Base-by-base conservation (phyloP, 2,113 vertebrate genomes). In the Camelus dromedarius region DNA sequence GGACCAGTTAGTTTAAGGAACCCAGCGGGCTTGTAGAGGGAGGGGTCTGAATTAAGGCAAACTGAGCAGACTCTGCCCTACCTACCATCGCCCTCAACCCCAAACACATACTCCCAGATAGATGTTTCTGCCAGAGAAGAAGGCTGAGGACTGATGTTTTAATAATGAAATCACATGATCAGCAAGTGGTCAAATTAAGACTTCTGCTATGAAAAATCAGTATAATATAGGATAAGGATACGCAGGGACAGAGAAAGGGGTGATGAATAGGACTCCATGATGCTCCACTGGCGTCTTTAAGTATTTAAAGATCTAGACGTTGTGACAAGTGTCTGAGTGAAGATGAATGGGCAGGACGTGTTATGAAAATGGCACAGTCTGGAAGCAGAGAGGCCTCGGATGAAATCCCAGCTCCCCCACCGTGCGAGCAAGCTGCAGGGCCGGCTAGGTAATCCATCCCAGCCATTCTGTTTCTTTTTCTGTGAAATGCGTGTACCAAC, bases 151-250 rank as follows among this genome's bases (percentile, higher is more conserved):
- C 20, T 67, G 20, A 42, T 42, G 60, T 70, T 95, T 84, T 85
- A 80, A 64, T 90, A 83, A 83, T 72, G 26, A 96, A 96, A 83
- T 64, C 84, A 62, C 16, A 56, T 7, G 73, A 22, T 56, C 32
- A 22, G 35, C 32, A 92, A 54, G 6, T 48, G 3, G 19, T 83
- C 91, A 83, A 32, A 92, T 58, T 77, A 81, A 91, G 58, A 76
- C 13, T 85, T 58, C 32, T 56, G 15, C 80, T 66, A 62, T 32
- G 52, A 75, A 66, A 48, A 89, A 70, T 26, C 19, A 62, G 5
- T 69, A n/a, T n/a, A 79, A 69, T 48, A n/a, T 1, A 67, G 18
- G 58, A 13, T 80, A 81, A 56, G 28, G 15, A 77, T 60, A 70
- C 66, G 87, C 46, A 85, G 48, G 42, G 76, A 67, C 32, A 89